Evolutionary conservation across 2,888 invertebrate genomes (phyloP).

Genomic region (Tachina fera): DNA sequence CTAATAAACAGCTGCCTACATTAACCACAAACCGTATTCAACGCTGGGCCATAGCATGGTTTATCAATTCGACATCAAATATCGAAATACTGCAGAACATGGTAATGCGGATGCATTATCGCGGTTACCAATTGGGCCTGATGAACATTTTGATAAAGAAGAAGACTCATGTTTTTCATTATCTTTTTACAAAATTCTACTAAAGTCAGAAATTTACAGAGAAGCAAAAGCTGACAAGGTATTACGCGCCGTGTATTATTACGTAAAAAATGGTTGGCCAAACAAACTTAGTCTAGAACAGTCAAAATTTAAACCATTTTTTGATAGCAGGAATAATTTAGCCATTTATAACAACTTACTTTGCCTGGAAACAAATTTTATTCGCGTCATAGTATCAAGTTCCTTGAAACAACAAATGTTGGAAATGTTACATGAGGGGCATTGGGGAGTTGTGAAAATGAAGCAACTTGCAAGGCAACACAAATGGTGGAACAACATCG

Average conservation of each 20-base stretch:
- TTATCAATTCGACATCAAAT: no score
- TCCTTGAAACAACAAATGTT: neutral
- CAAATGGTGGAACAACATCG: constrained; percentile 58
- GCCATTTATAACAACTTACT: neutral
- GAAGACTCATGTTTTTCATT: no score
- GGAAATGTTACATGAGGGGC: neutral
- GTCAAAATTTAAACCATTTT: neutral
- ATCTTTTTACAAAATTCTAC: no score
- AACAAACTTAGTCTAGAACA: no score
- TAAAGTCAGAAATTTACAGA: no score
- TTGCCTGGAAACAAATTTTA: neutral
- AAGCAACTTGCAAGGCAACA: constrained; percentile 59
- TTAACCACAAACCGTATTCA: constrained; percentile 47
- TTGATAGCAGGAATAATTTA: neutral
- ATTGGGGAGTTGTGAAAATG: constrained; percentile 40
- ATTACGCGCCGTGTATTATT: no score
- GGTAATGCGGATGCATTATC: no score
- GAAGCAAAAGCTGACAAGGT: no score
- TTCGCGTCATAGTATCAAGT: neutral
- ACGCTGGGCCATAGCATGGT: constrained; percentile 46
- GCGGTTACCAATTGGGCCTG: no score
- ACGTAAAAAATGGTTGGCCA: no score
- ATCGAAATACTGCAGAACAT: no score
- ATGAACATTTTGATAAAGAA: no score
- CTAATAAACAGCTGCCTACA: constrained; percentile 52